Conservation (phyloP, 2,113 vertebrate genomes). For the Tautogolabrus adspersus region DNA sequence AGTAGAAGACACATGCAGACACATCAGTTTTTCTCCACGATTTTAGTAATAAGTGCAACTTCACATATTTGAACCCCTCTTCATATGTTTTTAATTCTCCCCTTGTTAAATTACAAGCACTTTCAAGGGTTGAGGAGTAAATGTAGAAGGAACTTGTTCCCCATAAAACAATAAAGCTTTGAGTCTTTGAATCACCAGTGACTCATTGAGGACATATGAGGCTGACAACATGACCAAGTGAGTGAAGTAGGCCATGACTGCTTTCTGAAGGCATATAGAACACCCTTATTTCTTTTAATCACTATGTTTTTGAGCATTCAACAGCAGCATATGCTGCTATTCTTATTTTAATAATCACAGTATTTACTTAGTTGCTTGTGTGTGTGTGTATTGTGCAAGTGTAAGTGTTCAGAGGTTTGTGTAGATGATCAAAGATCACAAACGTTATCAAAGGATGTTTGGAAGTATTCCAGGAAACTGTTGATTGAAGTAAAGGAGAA, state of each 20-base stretch:
- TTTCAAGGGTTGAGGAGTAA: neutral
- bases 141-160: neutral
- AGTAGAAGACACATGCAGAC: neutral
- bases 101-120: no score
- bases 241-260: neutral
- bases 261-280: neutral
- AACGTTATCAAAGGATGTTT: neutral
- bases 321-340: neutral
- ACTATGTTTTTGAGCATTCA: conserved; percentile 2
- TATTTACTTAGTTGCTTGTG: neutral
- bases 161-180: neutral
- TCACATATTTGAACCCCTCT: no score
- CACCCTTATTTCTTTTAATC: neutral
- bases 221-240: conserved; percentile 1
- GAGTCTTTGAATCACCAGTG: neutral
- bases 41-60: neutral
- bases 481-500: neutral
- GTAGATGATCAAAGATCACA: conserved; percentile 10
- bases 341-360: neutral
- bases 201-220: conserved; percentile 1
- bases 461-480: conserved; percentile 26
- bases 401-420: neutral
- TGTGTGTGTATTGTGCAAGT: neutral
- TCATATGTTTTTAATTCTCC: neutral
- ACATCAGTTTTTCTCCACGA: no score